phyloP scores from a whole-genome alignment of 2,888 invertebrate species.

The Drosophila fungiperda region DNA sequence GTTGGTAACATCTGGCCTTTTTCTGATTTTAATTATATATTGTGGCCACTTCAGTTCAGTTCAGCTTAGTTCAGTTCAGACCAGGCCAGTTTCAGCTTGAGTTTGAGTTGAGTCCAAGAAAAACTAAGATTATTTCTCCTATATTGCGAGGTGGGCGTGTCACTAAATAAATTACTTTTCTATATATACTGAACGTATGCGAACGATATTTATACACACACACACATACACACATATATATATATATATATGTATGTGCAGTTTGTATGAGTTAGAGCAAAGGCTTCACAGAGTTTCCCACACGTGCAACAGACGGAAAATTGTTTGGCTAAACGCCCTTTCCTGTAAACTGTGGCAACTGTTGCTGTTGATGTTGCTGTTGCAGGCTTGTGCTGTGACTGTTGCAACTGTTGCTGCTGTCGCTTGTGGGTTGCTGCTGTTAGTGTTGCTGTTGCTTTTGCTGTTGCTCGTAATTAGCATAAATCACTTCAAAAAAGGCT shows the following conservation, averaged over 20 bases:
- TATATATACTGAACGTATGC: slow-evolving; percentile 58
- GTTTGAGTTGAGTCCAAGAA: slow-evolving; percentile 40
- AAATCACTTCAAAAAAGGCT: slow-evolving; percentile 80
- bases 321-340: slow-evolving; percentile 77
- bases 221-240: slow-evolving; percentile 11
- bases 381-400: slow-evolving; percentile 21
- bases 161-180: slow-evolving; percentile 80
- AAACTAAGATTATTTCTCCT: slow-evolving; percentile 75
- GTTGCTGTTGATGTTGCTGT: slow-evolving; percentile 31
- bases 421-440: slow-evolving; percentile 48
- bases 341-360: slow-evolving; percentile 54
- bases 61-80: slow-evolving; percentile 10
- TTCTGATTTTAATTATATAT: slow-evolving; percentile 78
- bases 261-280: slow-evolving; percentile 30
- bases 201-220: slow-evolving; percentile 20
- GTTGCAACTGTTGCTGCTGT: slow-evolving; percentile 52
- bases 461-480: slow-evolving; percentile 75
- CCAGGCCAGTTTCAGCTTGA: slow-evolving; percentile 3
- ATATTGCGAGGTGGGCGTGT: slow-evolving; percentile 74
- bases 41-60: slow-evolving; percentile 70
- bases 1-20: slow-evolving; percentile 69
- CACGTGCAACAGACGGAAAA: slow-evolving; percentile 68
- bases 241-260: slow-evolving; percentile 4
- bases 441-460: slow-evolving; percentile 27
- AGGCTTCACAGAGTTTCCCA: slow-evolving; percentile 56